A percentile compares a stretch with the other conserved stretches of the same genome.
Evolutionary conservation across 2,797 vertebrate genomes (phyloP).

Genomic region (Prionace glauca): DNA sequence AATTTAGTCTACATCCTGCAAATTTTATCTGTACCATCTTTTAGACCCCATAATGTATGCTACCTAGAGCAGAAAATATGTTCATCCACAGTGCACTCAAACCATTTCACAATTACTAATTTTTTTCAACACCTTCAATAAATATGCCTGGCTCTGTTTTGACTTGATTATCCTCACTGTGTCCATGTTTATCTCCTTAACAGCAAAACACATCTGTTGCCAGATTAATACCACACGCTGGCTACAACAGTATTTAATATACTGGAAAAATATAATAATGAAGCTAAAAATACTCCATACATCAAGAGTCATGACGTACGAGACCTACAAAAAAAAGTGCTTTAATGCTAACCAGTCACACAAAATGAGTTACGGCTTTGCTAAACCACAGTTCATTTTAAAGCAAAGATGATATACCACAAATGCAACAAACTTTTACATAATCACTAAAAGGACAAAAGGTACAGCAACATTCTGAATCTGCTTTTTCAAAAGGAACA

Average conservation of each 20-base stretch:
- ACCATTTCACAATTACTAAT: background rate
- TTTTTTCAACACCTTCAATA: background rate
- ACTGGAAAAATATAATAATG: background rate
- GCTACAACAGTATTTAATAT: background rate
- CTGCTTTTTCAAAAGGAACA: background rate
- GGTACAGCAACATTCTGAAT: background rate
- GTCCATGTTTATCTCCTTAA: background rate
- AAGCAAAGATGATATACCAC: background rate
- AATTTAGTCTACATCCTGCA: background rate
- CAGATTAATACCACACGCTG: background rate
- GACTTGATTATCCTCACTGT: background rate
- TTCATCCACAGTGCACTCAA: background rate
- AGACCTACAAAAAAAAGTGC: background rate
- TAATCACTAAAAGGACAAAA: background rate
- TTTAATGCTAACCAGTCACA: background rate
- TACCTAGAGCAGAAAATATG: background rate
- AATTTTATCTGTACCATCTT: background rate
- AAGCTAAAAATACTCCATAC: background rate
- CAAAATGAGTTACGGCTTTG: background rate
- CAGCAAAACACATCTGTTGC: background rate
- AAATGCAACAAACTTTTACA: background rate
- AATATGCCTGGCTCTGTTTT: background rate
- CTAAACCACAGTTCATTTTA: background rate
- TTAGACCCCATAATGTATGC: background rate
- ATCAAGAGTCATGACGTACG: background rate